Base-by-base conservation (phyloP, 2,888 invertebrate genomes). In the Alloscopus bannaensis region DNA sequence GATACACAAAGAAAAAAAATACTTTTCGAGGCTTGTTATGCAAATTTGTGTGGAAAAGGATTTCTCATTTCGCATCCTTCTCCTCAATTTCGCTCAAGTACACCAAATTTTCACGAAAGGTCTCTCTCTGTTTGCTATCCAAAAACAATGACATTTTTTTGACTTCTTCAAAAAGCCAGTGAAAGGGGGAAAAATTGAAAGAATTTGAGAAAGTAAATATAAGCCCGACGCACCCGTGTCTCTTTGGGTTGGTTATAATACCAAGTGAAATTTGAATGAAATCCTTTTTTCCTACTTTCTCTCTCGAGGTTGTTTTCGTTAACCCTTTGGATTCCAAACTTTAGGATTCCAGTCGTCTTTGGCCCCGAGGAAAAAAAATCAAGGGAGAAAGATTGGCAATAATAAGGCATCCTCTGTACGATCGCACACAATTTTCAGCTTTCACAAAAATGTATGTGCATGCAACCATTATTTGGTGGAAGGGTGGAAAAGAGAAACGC, bases 381-480 rank as follows among this genome's bases (percentile, higher is more conserved):
- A 52, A 13, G 52, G 13, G 52, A 31, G 29, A 59, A 18, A 59
- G 59, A 59, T 59, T 59, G 59, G 31, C 59, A 59, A 59, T 59
- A 59, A 59, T 59, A 31, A n/a, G 59, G 59, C 31, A 59, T 59
- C 31, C n/a, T n/a, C n/a, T n/a, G n/a, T n/a, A n/a, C n/a, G n/a
- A n/a, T n/a, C n/a, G n/a, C n/a, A n/a, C n/a, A n/a, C n/a, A n/a
- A n/a, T n/a, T n/a, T n/a, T n/a, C n/a, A n/a, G 31, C 59, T 29
- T 31, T 59, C 20, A 59, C 31, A 29, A 18, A 18, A 18, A 42
- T n/a, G 13, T 42, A n/a, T 42, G 13, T 42, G 3, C 1, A 29
- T 29, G 13, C 45, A 4, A 18, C 6, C 36, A 13, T 36, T 36
- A 6, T 36, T 36, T 36, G 6, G 13, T n/a, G 18, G 4, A 47